Evolutionary conservation across 2,888 invertebrate genomes (phyloP), one percentile per base, ranked within the genome.

Genomic region (Neoitamus cyanurus): DNA sequence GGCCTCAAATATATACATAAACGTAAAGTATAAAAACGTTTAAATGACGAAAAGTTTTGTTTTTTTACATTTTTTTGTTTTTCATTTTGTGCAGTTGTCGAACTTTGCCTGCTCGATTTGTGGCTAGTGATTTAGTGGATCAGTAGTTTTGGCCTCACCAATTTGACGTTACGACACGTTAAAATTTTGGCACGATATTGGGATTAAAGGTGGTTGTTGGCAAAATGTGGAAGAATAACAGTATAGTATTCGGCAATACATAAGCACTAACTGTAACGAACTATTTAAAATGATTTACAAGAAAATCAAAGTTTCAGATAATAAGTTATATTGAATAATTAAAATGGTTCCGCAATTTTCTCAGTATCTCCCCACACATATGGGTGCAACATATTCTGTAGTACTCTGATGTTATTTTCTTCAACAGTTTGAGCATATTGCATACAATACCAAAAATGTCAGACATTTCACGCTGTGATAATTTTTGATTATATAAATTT

Each of bases 1-100:
- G 78, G 78, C 78, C 78, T 78, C 78, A 78, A 78, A 78, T 78
- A 78, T 78, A 78, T 78, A 48, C 46, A 78, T 78, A 58, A 48
- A 78, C 46, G 31, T 78, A 78, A 58, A 58, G 58, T 78, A 78
- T 78, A 78, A 78, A 78, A 70, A 78, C 78, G 15, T 58, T 48
- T 78, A 48, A 78, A 78, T 78, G 48, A 78, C 58, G 70, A 70
- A 78, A 78, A 78, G 0, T 78, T 78, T 42, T 42, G 42, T 42
- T 42, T 78, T 48, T 77, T n/a, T 25, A 58, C 25, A 46, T 78
- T 78, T 58, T 78, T 78, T 48, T 78, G 7, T 46, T 58, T 58
- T 58, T 20, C 25, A 58, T 58, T 48, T 58, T 58, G 58, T 58
- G 58, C 58, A 58, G 6, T 58, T 58, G 2, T 58, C 58, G 25